Conservation (phyloP, 2,113 vertebrate genomes). For the Saguinus imperator region DNA sequence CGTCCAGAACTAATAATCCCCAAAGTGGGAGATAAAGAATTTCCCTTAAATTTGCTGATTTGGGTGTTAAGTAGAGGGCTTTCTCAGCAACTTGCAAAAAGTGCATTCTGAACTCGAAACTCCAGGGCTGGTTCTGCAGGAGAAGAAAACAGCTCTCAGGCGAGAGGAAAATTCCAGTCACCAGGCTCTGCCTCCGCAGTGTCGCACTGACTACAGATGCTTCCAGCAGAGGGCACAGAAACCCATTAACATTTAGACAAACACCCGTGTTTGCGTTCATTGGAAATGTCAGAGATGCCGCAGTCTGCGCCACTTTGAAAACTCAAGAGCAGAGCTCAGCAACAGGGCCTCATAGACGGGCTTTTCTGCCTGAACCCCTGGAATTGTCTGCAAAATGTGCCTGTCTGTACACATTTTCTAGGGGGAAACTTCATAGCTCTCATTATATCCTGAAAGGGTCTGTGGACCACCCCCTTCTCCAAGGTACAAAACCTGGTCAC, state of each 20-base stretch:
- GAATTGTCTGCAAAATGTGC: accelerated
- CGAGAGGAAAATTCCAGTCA: constrained; percentile 64
- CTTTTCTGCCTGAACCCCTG: background rate
- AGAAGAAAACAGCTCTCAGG: background rate
- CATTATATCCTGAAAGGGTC: background rate
- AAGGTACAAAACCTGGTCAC: background rate
- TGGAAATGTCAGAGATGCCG: constrained; percentile 37
- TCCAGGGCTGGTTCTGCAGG: background rate
- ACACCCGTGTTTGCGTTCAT: background rate
- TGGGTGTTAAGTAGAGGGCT: background rate
- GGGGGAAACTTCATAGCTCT: accelerated
- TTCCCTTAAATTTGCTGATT: constrained; percentile 15
- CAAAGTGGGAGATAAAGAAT: constrained; percentile 48
- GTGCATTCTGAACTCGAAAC: background rate
- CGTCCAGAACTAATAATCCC: constrained; percentile 28
- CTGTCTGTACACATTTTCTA: accelerated
- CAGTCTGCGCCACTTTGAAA: background rate
- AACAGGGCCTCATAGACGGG: accelerated
- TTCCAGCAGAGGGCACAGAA: constrained; percentile 49
- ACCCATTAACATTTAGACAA: constrained; percentile 41
- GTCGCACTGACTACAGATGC: background rate
- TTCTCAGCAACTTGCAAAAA: constrained; percentile 24
- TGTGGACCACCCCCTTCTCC: background rate
- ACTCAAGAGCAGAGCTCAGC: background rate
- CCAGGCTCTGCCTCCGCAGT: constrained; percentile 25